Evolutionary conservation across 1,140 invertebrate species (phyloP).

Genomic region (Drosophila prosaltans): DNA sequence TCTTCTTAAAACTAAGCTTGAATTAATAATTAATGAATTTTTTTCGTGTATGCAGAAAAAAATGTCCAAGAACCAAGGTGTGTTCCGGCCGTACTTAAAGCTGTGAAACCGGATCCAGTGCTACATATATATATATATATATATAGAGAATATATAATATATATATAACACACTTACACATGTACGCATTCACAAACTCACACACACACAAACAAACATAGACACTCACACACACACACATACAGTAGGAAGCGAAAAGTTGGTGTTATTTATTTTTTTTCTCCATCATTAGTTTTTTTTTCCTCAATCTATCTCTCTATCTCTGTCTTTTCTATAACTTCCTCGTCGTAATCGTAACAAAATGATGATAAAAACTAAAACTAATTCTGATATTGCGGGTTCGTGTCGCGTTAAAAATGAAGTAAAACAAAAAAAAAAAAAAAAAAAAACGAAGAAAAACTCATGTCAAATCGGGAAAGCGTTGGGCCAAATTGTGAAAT

Average conservation of each 20-base stretch:
- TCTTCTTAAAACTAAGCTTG: background rate
- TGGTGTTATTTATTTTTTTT: constrained; percentile 7
- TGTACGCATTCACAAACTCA: background rate
- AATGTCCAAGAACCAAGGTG: constrained; percentile 21
- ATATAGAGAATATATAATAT: constrained; percentile 28
- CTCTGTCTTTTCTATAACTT: constrained; percentile 1
- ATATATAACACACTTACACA: constrained; percentile 7
- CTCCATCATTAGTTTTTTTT: background rate
- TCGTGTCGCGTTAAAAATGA: constrained; percentile 61
- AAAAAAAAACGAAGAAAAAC: constrained; percentile 26
- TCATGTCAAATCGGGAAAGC: constrained; percentile 21
- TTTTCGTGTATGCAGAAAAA: constrained; percentile 12
- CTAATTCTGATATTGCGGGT: constrained; percentile 51
- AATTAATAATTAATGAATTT: constrained; percentile 1
- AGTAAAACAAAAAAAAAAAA: background rate
- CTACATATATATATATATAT: constrained; percentile 35
- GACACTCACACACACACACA: constrained; percentile 26
- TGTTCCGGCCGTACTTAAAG: constrained; percentile 61
- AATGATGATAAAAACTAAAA: constrained; percentile 40
- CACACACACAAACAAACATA: constrained; percentile 30
- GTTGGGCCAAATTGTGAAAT: constrained; percentile 60
- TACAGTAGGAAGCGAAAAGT: constrained; percentile 11
- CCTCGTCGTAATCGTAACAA: constrained; percentile 18
- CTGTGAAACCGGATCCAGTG: constrained; percentile 55
- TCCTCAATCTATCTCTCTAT: background rate